phyloP scores from a whole-genome alignment of 2,888 invertebrate species.

The Cataglyphis cursor region DNA sequence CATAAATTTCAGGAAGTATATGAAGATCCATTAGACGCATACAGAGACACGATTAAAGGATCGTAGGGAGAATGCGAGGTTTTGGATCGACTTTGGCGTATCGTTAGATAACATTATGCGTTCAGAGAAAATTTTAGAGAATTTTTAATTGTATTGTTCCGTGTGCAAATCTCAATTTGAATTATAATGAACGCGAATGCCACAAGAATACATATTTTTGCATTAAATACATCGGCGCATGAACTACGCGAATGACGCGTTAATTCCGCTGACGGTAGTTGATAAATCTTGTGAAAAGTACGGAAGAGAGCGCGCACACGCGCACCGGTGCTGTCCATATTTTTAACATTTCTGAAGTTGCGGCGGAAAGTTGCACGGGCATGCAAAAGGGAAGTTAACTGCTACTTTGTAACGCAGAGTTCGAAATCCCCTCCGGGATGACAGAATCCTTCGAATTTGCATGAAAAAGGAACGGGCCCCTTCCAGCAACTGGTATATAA shows the following conservation, averaged over 20 bases:
- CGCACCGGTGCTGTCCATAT: constrained; percentile 24
- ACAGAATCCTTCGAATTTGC: constrained; percentile 78
- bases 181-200: background rate
- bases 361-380: constrained; percentile 49
- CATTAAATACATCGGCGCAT: background rate
- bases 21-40: constrained; percentile 55
- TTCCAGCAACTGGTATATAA: constrained; percentile 79
- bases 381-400: constrained; percentile 70
- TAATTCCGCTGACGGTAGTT: constrained; percentile 24
- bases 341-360: constrained; percentile 62
- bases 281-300: constrained; percentile 36
- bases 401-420: constrained; percentile 70
- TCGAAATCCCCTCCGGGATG: constrained; percentile 60
- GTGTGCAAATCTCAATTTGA: background rate
- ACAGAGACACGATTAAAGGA: constrained; percentile 22
- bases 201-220: constrained; percentile 13
- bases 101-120: background rate
- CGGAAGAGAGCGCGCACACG: constrained; percentile 1
- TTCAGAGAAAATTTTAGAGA: background rate
- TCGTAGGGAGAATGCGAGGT: background rate
- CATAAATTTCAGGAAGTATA: constrained; percentile 63
- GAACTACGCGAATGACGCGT: constrained; percentile 12
- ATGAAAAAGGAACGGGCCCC: constrained; percentile 78
- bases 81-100: background rate
- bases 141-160: constrained; percentile 5